Evolutionary conservation across 2,797 vertebrate species (phyloP).

Genomic region (Cossypha heuglini): DNA sequence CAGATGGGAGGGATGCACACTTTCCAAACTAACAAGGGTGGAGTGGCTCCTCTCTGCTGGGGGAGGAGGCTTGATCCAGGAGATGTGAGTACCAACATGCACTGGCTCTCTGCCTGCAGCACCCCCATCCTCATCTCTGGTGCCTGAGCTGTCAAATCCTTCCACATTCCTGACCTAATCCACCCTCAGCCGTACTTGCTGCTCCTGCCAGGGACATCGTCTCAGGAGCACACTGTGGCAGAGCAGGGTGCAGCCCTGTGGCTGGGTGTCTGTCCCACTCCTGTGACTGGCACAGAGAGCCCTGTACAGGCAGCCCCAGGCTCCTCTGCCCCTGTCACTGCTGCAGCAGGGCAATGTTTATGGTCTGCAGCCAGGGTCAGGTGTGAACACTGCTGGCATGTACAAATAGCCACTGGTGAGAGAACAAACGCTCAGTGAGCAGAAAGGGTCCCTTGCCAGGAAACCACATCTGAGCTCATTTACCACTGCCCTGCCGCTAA

Average conservation of each 20-base stretch:
- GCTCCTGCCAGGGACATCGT: background rate
- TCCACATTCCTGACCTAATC: background rate
- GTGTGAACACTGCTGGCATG: background rate
- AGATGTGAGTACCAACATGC: background rate
- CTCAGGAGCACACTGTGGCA: background rate
- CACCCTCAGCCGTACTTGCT: background rate
- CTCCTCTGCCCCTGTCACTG: background rate
- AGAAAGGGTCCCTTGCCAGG: background rate
- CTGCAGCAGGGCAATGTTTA: background rate
- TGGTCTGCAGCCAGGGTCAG: background rate
- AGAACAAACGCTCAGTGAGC: background rate
- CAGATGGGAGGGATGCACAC: background rate
- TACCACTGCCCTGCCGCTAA: background rate
- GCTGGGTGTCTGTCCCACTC: fast-evolving
- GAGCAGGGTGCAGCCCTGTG: fast-evolving
- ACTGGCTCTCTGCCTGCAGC: background rate
- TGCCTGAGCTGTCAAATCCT: background rate
- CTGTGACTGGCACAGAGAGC: fast-evolving
- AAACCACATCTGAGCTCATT: slow-evolving; percentile 1
- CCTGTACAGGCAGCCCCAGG: background rate
- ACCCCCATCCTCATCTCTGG: background rate
- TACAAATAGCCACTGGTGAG: background rate
- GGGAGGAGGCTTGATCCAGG: background rate
- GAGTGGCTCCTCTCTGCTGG: background rate
- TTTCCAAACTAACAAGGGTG: background rate